Evolutionary conservation across 1,140 invertebrate species (phyloP), one percentile per base, ranked within the genome.

Genomic region (Diabrotica undecimpunctata): DNA sequence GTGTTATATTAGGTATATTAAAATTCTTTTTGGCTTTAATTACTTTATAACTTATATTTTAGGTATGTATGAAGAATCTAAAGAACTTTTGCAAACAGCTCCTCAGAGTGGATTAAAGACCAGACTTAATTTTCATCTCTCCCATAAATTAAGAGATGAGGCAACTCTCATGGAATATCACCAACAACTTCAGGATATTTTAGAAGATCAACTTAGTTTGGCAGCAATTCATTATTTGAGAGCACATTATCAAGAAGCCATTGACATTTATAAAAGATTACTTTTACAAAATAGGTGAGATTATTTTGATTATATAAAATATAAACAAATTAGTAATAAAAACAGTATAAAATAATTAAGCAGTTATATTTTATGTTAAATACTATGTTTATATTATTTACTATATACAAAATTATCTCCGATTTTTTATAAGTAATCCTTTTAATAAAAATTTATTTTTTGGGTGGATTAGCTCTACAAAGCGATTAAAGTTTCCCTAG

Each of bases 181-280:
- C 78, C 88, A 93, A 59, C 87, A 90, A 67, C 80, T 99, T 8
- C 87, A 93, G 65, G 93, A 97, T 75, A 86, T 92, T 5, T 86
- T 95, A 9, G 94, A 98, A 81, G 96, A 99, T 82, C 96, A 98
- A 79, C 82, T 99, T 7, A 96, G 94, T 71, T 80, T 99, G 46
- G 97, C 97, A 5, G 94, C 96, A 0, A 95, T 99, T 72, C 95
- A 99, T 79, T 99, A 97, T 78, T 82, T 99, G 53, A 83, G 96
- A 46, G 90, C 91, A 46, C 96, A 99, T 79, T 99, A 98, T 79
- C 96, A 99, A 80, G 97, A 99, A 81, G 96, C 97, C 25, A 98
- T 99, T 71, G 97, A 99, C 80, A 95, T 99, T 70, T 99, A 99
- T 77, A 99, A 99, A 80, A 87, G 94, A 68, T 87, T 98, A 57